These are phyloP conservation scores for Simalia tracyae DNA, from an alignment of 2,797 vertebrate genomes.

Conservation along the genomic window DNA sequence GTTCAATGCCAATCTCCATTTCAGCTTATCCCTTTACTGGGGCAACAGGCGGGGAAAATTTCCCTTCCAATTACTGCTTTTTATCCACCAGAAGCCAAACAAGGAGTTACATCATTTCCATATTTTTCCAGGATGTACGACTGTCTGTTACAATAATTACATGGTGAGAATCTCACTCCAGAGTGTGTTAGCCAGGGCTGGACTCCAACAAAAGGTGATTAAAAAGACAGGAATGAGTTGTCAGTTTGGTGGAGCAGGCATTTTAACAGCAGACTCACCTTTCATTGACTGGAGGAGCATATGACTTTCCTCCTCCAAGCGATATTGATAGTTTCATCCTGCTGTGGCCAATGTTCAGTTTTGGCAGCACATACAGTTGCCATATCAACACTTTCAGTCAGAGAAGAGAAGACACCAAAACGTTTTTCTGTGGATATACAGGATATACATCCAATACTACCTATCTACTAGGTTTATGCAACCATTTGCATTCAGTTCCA, in stretches of 20 bases:
- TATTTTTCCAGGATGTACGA: neutral
- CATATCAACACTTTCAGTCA: neutral
- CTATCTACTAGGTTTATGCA: too few species aligned
- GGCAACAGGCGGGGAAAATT: neutral
- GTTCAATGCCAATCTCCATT: neutral
- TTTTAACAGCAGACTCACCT: neutral
- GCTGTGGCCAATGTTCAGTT: neutral
- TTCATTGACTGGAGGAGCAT: fast-evolving
- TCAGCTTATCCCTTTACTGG: neutral
- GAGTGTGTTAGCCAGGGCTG: neutral
- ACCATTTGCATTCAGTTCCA: neutral
- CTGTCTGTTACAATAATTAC: neutral
- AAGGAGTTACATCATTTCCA: neutral
- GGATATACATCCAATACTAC: neutral
- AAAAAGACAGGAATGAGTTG: neutral
- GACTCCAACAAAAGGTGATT: neutral
- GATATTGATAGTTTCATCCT: fast-evolving
- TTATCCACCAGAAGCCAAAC: neutral
- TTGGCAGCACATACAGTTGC: neutral
- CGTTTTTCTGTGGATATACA: neutral
- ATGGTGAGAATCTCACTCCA: neutral
- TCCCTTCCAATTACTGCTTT: neutral
- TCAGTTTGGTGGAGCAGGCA: neutral
- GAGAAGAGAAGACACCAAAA: neutral
- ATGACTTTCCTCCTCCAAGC: neutral